A percentile compares a stretch with the other conserved stretches of the same genome.
Conservation (phyloP, 2,113 vertebrate species). For the Menura novaehollandiae region DNA sequence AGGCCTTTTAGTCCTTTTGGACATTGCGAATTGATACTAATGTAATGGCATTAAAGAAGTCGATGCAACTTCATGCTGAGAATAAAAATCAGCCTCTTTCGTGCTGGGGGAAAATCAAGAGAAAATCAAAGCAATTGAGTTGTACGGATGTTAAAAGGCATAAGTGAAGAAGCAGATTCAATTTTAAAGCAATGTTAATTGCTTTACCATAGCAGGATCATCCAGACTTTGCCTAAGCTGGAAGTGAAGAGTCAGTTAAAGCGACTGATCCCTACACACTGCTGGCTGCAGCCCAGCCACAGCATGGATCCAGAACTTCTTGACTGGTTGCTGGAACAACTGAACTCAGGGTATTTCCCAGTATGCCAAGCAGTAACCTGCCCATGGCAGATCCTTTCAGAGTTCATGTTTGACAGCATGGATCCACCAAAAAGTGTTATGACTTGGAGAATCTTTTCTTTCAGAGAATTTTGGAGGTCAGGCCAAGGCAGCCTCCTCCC, state of each 20-base stretch:
- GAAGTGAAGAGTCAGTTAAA: background rate
- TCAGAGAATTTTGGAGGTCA: background rate
- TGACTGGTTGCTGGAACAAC: background rate
- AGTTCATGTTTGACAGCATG: background rate
- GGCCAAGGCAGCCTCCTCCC: background rate
- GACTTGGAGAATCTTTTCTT: background rate
- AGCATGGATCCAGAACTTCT: background rate
- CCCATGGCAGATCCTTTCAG: background rate
- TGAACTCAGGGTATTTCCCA: background rate
- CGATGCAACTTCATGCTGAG: background rate
- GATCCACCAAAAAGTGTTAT: background rate
- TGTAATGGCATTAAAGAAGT: background rate
- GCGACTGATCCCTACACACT: background rate
- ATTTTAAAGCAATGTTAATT: background rate
- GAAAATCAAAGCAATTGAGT: background rate
- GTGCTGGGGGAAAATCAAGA: background rate
- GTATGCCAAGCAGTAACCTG: background rate
- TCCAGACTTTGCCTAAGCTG: background rate
- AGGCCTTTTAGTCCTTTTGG: background rate
- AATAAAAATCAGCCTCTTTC: background rate
- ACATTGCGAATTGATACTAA: background rate
- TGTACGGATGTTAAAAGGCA: background rate
- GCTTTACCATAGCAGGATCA: background rate
- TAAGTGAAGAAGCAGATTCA: background rate
- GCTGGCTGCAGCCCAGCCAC: background rate